Conservation (phyloP, 2,113 vertebrate genomes). For the Amphiprion ocellaris region DNA sequence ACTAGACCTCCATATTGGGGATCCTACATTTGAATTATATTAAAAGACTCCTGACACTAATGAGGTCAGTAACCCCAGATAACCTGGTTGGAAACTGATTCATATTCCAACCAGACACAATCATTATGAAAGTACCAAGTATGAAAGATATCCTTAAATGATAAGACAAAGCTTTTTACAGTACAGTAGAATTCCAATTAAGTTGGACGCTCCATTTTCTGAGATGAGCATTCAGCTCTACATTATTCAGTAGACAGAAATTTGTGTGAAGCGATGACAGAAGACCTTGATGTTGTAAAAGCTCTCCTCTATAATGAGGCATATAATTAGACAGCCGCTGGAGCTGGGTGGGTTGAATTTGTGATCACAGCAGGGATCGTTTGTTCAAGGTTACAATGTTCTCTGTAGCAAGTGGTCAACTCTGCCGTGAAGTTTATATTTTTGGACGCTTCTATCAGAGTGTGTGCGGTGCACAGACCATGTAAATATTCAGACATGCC, state of each 20-base stretch:
- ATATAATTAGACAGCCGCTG: conserved; percentile 63
- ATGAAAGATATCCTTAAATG: conserved; percentile 16
- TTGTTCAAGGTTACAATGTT: conserved; percentile 70
- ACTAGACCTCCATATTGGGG: background rate
- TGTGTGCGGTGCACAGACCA: conserved; percentile 40
- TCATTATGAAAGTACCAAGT: background rate
- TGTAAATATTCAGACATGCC: conserved; percentile 6
- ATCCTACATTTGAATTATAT: background rate
- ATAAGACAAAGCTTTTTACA: background rate
- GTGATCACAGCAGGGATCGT: conserved; percentile 68
- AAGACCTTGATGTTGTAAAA: conserved; percentile 50
- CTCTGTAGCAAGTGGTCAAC: conserved; percentile 40
- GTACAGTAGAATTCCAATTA: conserved; percentile 22
- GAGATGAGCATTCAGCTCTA: conserved; percentile 8
- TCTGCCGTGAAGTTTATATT: conserved; percentile 56
- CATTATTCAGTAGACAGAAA: conserved; percentile 56
- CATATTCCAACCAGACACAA: background rate
- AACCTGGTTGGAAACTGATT: background rate
- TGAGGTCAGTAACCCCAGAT: background rate
- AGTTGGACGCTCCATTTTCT: conserved; percentile 4
- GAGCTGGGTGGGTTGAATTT: conserved; percentile 48
- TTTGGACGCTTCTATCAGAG: conserved; percentile 59
- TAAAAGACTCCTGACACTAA: background rate
- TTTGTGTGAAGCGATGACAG: conserved; percentile 14
- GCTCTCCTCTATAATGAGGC: conserved; percentile 53